Evolutionary conservation across 2,888 invertebrate species (phyloP).

Genomic region (Leptura quadrifasciata): DNA sequence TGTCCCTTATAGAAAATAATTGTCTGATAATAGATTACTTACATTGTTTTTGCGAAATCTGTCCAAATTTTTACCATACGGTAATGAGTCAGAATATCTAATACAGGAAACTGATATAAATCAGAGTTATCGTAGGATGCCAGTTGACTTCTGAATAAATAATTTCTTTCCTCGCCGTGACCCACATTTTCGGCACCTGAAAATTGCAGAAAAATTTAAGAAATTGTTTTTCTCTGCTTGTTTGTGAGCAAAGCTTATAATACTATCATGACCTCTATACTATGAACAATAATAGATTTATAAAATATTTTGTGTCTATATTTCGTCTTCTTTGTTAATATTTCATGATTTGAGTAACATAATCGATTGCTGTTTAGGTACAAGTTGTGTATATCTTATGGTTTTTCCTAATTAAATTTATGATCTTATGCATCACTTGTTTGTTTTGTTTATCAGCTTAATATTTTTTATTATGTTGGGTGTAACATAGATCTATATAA

Average conservation of each 20-base stretch:
- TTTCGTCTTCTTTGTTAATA: no score
- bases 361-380: no score
- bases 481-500: not conserved
- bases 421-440: not conserved
- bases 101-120: slow-evolving; percentile 44
- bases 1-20: not conserved
- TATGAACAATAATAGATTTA: no score
- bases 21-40: slow-evolving; percentile 54
- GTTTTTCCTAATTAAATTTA: no score
- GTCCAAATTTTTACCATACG: slow-evolving; percentile 72
- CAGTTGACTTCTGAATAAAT: slow-evolving; percentile 59
- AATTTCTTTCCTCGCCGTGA: slow-evolving; percentile 63
- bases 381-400: no score
- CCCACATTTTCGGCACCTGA: slow-evolving; percentile 67
- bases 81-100: slow-evolving; percentile 52
- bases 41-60: slow-evolving; percentile 79
- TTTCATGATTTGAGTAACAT: not conserved
- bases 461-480: not conserved
- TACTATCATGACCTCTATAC: not conserved
- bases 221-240: not conserved
- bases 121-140: slow-evolving; percentile 57
- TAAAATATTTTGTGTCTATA: no score
- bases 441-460: not conserved
- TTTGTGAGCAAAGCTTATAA: not conserved
- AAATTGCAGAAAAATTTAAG: slow-evolving; percentile 63